phyloP scores from a whole-genome alignment of 2,113 vertebrate species.

The Anser cygnoides region DNA sequence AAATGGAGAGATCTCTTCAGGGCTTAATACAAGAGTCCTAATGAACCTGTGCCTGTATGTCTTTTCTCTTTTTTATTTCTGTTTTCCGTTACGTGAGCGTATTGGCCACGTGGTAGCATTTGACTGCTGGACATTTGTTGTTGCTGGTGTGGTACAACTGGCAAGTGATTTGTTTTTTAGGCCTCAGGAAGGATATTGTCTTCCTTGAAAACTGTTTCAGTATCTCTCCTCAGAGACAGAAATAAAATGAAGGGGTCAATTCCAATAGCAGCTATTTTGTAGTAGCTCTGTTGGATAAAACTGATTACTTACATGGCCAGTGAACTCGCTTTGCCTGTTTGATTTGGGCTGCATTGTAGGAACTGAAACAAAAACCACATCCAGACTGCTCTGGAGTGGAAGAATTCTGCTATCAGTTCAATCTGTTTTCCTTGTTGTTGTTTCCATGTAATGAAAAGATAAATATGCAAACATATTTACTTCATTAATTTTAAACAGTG shows the following conservation, averaged over 20 bases:
- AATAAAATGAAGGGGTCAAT: neutral
- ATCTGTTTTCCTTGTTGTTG: conserved; percentile 65
- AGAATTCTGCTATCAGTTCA: conserved; percentile 42
- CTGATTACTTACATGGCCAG: neutral
- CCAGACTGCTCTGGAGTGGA: conserved; percentile 34
- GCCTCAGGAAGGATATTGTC: neutral
- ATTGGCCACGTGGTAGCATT: neutral
- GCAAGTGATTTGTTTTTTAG: neutral
- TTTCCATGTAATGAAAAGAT: conserved; percentile 65
- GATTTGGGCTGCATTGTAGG: conserved; percentile 1
- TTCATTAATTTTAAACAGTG: conserved; percentile 71
- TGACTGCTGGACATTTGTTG: neutral
- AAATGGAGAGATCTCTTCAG: neutral
- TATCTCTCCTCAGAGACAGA: neutral
- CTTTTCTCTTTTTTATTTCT: neutral
- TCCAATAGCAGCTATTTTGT: neutral
- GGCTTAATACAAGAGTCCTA: neutral
- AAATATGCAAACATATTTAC: conserved; percentile 73
- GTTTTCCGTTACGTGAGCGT: neutral
- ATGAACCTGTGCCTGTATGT: neutral
- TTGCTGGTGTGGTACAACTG: neutral
- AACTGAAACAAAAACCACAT: conserved; percentile 33
- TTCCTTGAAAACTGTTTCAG: neutral
- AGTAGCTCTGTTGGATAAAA: conserved; percentile 23
- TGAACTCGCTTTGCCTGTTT: conserved; percentile 7